Evolutionary conservation across 2,797 vertebrate species (phyloP).

Genomic region (Coracias cyanogaster): DNA sequence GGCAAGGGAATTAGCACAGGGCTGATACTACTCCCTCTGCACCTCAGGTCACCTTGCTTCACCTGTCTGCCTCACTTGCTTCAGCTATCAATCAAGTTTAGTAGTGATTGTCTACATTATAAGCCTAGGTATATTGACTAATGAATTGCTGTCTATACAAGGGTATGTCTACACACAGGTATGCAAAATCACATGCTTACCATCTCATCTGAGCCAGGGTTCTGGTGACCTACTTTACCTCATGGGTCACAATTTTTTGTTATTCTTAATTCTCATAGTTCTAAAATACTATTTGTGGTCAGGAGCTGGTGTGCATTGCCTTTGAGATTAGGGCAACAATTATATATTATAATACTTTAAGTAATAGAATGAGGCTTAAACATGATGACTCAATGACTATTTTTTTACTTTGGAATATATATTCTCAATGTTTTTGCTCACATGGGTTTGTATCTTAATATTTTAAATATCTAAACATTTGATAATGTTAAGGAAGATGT

Average conservation of each 20-base stretch:
- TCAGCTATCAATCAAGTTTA: not conserved
- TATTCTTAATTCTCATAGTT: not conserved
- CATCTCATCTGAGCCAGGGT: not conserved
- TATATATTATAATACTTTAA: not conserved
- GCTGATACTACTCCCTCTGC: not conserved
- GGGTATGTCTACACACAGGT: not conserved
- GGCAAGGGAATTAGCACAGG: not conserved
- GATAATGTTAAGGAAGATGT: not conserved
- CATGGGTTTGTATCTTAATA: not conserved
- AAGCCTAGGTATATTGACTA: not conserved
- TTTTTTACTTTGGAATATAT: not conserved
- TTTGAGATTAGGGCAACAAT: not conserved
- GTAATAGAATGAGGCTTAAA: not conserved
- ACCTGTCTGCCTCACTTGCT: not conserved
- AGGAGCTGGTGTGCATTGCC: not conserved
- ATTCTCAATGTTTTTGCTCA: not conserved
- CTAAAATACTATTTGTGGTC: not conserved
- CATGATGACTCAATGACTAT: not conserved
- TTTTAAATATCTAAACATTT: not conserved
- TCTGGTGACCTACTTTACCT: not conserved
- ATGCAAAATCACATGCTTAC: not conserved
- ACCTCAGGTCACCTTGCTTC: not conserved
- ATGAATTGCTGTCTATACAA: not conserved
- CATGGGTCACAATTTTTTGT: not conserved
- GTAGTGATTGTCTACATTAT: not conserved